These are phyloP conservation scores for Toxotes chatareus DNA, from an alignment of 2,113 vertebrate species.

Conservation along the genomic window DNA sequence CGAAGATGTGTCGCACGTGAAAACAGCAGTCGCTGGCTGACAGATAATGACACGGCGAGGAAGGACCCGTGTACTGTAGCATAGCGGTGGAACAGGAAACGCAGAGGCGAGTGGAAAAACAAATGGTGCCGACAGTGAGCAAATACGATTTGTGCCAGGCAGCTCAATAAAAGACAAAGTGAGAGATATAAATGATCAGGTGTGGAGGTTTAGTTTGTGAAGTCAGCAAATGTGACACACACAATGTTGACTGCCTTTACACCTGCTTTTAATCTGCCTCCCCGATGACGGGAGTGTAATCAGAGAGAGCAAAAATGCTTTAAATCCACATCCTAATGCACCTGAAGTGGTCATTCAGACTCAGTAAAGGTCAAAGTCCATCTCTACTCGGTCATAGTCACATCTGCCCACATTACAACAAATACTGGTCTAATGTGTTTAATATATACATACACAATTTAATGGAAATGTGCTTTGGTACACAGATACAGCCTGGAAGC, in stretches of 20 bases:
- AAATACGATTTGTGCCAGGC: not conserved
- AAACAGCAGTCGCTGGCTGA: not conserved
- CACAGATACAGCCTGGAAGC: no score
- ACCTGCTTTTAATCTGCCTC: not conserved
- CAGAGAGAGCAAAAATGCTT: not conserved
- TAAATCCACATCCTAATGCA: not conserved
- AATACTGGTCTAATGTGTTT: not conserved
- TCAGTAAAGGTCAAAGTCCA: not conserved
- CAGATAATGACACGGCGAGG: not conserved
- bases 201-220: not conserved
- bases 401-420: not conserved
- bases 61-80: not conserved
- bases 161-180: constrained; percentile 8
- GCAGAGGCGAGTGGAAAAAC: constrained; percentile 29
- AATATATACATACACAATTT: not conserved
- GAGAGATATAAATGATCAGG: not conserved
- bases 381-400: not conserved
- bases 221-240: not conserved
- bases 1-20: no score
- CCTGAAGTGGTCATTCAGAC: not conserved
- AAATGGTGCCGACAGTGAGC: constrained; percentile 3
- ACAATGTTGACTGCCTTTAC: not conserved
- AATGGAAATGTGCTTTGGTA: not conserved
- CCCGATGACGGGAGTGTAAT: not conserved
- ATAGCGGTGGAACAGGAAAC: not conserved